phyloP scores from a whole-genome alignment of 2,888 invertebrate species.

The Hetaerina titia region DNA sequence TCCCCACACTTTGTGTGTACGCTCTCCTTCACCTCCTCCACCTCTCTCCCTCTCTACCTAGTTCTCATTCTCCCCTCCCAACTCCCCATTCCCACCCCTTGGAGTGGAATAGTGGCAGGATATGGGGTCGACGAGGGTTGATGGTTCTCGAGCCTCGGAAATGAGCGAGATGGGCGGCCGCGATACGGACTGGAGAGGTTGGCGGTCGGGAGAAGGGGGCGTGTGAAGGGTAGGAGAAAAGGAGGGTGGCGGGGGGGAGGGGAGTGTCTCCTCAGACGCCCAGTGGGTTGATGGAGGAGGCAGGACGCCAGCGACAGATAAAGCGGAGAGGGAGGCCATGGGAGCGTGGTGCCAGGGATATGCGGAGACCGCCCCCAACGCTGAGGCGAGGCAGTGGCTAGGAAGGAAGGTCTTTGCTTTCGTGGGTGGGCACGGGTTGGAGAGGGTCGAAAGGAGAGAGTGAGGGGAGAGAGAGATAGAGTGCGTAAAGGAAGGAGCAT shows the following conservation, averaged over 20 bases:
- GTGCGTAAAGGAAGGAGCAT: neutral
- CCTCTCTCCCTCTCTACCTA: no score
- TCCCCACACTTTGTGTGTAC: neutral
- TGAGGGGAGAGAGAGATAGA: no score
- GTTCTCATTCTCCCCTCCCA: no score
- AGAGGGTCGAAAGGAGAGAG: neutral
- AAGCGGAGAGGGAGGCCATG: neutral
- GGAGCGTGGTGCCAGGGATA: neutral
- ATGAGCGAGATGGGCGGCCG: neutral
- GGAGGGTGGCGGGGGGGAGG: neutral
- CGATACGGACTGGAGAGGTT: constrained; percentile 14
- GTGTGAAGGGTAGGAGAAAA: neutral
- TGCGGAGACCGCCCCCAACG: no score
- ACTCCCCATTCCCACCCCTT: neutral
- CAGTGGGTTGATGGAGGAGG: constrained; percentile 3
- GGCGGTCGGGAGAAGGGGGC: neutral
- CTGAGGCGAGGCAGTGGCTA: neutral
- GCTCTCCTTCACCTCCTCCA: no score
- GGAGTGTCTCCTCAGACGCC: neutral
- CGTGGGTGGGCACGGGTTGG: neutral
- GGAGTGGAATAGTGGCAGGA: neutral
- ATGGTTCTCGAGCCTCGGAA: constrained; percentile 19
- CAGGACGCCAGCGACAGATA: constrained; percentile 9
- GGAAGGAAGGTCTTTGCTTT: neutral
- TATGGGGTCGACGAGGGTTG: neutral